Percentiles rank a stretch among this genome's conserved stretches.
Evolutionary conservation across 2,888 invertebrate genomes (phyloP).

Genomic region (Eledone cirrhosa): DNA sequence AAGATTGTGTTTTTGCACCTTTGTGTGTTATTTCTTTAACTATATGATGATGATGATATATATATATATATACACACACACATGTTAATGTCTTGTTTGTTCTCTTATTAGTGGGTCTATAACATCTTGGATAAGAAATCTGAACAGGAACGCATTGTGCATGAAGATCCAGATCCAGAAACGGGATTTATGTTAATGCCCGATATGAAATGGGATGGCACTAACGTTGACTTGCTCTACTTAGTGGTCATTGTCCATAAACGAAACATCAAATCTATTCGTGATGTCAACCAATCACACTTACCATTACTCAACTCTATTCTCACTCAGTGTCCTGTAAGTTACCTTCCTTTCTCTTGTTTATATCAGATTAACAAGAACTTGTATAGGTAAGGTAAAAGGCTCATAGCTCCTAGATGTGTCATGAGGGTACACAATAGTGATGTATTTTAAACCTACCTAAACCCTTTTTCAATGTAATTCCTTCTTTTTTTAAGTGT

Average conservation of each 20-base stretch:
- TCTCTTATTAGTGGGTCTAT: slow-evolving; percentile 86
- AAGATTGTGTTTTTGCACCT: too few species aligned
- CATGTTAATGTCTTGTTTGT: neutral
- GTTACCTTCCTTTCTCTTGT: slow-evolving; percentile 23
- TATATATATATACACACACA: neutral
- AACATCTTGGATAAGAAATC: slow-evolving; percentile 93
- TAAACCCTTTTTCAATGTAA: too few species aligned
- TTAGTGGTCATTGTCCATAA: slow-evolving; percentile 81
- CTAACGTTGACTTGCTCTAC: slow-evolving; percentile 80
- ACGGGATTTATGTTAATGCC: slow-evolving; percentile 80
- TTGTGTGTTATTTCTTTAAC: too few species aligned
- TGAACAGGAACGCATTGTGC: slow-evolving; percentile 87
- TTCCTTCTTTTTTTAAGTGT: too few species aligned
- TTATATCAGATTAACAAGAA: neutral
- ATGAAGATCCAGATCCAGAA: slow-evolving; percentile 80
- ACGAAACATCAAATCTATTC: slow-evolving; percentile 80
- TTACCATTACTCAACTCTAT: slow-evolving; percentile 86
- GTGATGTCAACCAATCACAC: slow-evolving; percentile 83
- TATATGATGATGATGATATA: too few species aligned
- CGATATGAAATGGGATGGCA: slow-evolving; percentile 96
- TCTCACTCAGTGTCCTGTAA: slow-evolving; percentile 77
- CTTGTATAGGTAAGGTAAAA: too few species aligned
- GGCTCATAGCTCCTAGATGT: too few species aligned
- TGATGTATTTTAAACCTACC: too few species aligned
- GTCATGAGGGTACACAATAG: too few species aligned